Evolutionary conservation across 2,797 vertebrate species (phyloP).

Genomic region (Sebastes iracundus): DNA sequence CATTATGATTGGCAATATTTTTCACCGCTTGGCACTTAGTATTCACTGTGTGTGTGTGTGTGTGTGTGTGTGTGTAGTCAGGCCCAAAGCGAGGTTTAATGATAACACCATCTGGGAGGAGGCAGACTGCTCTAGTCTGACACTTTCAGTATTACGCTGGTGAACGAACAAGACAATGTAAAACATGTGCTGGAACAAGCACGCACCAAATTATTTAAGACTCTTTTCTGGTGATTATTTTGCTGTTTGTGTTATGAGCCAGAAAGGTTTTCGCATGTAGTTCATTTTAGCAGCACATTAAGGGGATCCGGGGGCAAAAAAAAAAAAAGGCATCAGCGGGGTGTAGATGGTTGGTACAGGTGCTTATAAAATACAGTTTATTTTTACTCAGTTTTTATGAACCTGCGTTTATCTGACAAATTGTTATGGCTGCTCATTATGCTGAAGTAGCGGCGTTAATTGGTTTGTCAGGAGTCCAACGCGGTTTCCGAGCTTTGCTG

Average conservation of each 20-base stretch:
- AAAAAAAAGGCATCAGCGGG: neutral
- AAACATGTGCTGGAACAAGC: slow-evolving; percentile 58
- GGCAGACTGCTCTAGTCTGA: slow-evolving; percentile 61
- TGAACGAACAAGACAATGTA: slow-evolving; percentile 56
- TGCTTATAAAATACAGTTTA: slow-evolving; percentile 26
- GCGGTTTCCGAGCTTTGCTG: slow-evolving; percentile 52
- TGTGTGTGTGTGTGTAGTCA: slow-evolving; percentile 44
- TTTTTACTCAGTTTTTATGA: slow-evolving; percentile 46
- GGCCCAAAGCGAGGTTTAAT: slow-evolving; percentile 71
- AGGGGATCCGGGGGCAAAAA: neutral
- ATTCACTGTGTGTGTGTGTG: slow-evolving; percentile 40
- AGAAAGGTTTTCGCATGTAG: neutral
- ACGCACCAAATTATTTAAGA: slow-evolving; percentile 48
- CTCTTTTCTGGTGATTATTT: slow-evolving; percentile 42
- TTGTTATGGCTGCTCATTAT: slow-evolving; percentile 59
- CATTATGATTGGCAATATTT: slow-evolving; percentile 73
- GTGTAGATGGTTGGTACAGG: neutral
- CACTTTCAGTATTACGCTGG: slow-evolving; percentile 47
- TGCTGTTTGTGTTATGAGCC: slow-evolving; percentile 8
- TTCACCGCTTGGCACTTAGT: slow-evolving; percentile 62
- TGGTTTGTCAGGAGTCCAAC: slow-evolving; percentile 68
- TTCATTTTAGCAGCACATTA: neutral
- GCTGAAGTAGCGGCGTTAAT: slow-evolving; percentile 57
- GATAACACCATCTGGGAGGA: slow-evolving; percentile 79
- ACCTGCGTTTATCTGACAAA: slow-evolving; percentile 50